Evolutionary conservation across 2,888 invertebrate genomes (phyloP).

Genomic region (Leptarthrus brevirostris): DNA sequence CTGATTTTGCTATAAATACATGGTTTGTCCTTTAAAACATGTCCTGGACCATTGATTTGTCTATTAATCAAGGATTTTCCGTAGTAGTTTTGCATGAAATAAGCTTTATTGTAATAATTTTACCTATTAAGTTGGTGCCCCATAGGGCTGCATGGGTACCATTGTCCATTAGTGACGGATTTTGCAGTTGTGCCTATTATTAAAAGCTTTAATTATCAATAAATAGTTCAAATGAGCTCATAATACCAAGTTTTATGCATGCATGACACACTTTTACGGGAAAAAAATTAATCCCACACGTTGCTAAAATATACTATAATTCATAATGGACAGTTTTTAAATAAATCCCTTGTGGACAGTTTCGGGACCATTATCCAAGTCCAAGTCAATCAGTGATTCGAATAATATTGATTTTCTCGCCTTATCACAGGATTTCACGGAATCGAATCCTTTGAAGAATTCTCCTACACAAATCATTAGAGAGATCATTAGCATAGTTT

Average conservation of each 20-base stretch:
- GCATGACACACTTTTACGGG: background rate
- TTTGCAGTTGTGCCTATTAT: slow-evolving; percentile 38
- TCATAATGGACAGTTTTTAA: no score
- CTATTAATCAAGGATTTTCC: slow-evolving; percentile 21
- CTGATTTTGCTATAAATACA: no score
- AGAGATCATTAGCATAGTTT: slow-evolving; percentile 31
- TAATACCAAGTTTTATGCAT: slow-evolving; percentile 1
- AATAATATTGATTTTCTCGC: no score
- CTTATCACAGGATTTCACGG: slow-evolving; percentile 17
- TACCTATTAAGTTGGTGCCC: background rate
- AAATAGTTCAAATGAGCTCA: slow-evolving; percentile 22
- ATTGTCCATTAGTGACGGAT: slow-evolving; percentile 22
- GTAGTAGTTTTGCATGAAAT: slow-evolving; percentile 12
- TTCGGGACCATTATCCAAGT: no score
- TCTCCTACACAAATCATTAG: slow-evolving; percentile 1
- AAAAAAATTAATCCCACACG: no score
- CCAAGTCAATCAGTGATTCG: no score
- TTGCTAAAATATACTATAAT: no score
- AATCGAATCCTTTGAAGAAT: slow-evolving; percentile 22
- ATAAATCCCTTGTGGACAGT: no score
- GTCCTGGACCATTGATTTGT: slow-evolving; percentile 1
- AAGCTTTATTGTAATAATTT: background rate
- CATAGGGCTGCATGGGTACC: background rate
- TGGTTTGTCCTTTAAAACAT: no score
- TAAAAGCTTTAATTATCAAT: slow-evolving; percentile 35